Evolutionary conservation across 2,888 invertebrate species (phyloP).

Genomic region (Lepas anatifera): DNA sequence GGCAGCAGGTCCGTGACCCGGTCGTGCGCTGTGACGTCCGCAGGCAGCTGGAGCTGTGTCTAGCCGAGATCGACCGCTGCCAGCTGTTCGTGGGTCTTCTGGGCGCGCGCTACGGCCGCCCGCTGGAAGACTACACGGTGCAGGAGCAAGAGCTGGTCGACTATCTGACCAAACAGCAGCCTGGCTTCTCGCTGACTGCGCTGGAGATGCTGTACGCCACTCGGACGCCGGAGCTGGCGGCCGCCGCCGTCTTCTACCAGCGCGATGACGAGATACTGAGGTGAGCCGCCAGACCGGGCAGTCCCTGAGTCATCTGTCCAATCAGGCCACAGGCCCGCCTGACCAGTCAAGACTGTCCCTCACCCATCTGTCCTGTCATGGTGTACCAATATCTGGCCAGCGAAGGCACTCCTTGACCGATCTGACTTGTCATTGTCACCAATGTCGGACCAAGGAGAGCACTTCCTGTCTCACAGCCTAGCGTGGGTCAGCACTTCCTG

Average conservation of each 20-base stretch:
- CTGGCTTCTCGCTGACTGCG: background rate
- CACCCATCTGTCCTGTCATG: too few relatives aligned
- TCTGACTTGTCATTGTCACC: too few relatives aligned
- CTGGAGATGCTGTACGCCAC: conserved; percentile 10
- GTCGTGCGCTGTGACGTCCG: conserved; percentile 14
- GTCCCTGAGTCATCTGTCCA: too few relatives aligned
- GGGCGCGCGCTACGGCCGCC: conserved; percentile 34
- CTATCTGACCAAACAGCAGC: background rate
- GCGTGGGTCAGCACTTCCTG: too few relatives aligned
- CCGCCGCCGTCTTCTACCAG: background rate
- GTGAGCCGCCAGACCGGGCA: too few relatives aligned
- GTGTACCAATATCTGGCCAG: too few relatives aligned
- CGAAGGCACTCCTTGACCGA: too few relatives aligned
- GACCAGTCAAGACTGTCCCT: too few relatives aligned
- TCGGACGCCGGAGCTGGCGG: background rate
- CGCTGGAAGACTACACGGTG: too few relatives aligned
- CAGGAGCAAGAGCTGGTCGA: background rate
- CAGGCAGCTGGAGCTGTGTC: conserved; percentile 35
- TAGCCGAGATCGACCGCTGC: conserved; percentile 33
- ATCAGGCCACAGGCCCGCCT: too few relatives aligned
- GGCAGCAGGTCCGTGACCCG: background rate
- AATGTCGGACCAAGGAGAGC: too few relatives aligned
- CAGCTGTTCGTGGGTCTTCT: conserved; percentile 37
- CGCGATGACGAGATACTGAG: background rate
- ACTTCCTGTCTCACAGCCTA: too few relatives aligned